Evolutionary conservation across 2,797 vertebrate species (phyloP).

Genomic region (Aeoliscus strigatus): DNA sequence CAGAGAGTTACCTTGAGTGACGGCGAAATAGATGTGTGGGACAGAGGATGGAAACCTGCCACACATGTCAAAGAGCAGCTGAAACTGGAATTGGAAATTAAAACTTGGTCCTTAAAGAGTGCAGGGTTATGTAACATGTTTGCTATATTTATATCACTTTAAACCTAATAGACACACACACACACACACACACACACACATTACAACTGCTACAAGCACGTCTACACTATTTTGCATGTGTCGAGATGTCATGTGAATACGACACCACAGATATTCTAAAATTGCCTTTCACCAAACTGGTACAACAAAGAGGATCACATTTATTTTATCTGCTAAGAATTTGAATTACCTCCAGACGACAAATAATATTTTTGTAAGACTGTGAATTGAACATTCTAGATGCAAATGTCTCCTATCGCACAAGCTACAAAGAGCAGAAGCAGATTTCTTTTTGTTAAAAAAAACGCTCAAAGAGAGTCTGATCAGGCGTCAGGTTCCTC

Average conservation of each 20-base stretch:
- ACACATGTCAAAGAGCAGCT: conserved; percentile 10
- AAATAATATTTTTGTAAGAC: conserved; percentile 78
- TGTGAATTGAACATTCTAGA: conserved; percentile 72
- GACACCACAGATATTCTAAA: conserved; percentile 51
- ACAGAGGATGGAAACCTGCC: conserved; percentile 18
- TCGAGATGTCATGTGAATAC: conserved; percentile 54
- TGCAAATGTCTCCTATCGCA: conserved; percentile 39
- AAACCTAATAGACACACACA: conserved; percentile 32
- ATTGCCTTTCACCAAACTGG: conserved; percentile 92
- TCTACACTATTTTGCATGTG: conserved; percentile 65
- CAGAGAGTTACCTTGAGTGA: conserved; percentile 45
- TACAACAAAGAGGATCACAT: conserved; percentile 61
- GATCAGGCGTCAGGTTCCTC: conserved; percentile 55
- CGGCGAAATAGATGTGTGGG: conserved; percentile 27
- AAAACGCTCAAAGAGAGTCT: conserved; percentile 43
- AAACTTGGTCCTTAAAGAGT: conserved; percentile 66
- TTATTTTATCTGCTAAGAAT: conserved; percentile 72
- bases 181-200: conserved; percentile 2
- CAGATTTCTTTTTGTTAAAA: conserved; percentile 40
- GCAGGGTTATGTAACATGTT: conserved; percentile 54
- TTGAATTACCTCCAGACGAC: conserved; percentile 79
- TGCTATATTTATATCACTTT: conserved; percentile 57
- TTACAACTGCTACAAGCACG: conserved; percentile 30
- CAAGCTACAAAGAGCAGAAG: conserved; percentile 54
- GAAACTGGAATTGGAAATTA: conserved; percentile 25